Evolutionary conservation across 2,113 vertebrate species (phyloP).

Genomic region (Hippotragus niger): DNA sequence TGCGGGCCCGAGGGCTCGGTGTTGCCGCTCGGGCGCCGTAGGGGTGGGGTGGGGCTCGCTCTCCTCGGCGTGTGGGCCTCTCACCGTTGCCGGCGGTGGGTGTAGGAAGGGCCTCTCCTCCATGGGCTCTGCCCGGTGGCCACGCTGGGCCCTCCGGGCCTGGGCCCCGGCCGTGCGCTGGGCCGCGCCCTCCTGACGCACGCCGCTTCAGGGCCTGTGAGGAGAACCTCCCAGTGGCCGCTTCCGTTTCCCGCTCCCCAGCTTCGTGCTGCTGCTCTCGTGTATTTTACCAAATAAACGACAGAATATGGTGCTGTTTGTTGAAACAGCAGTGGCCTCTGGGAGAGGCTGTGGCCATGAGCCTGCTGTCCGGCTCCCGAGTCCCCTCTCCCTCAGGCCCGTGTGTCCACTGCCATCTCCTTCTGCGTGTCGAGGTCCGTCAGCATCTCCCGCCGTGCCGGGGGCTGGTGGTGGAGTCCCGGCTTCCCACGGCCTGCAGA

Average conservation of each 20-base stretch:
- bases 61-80: neutral
- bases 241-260: neutral
- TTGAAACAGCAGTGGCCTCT: neutral
- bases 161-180: neutral
- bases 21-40: neutral
- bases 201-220: neutral
- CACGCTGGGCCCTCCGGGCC: fast-evolving
- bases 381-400: neutral
- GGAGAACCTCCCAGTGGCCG: neutral
- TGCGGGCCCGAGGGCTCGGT: fast-evolving
- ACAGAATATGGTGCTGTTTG: too few species aligned
- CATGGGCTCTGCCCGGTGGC: neutral
- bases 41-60: neutral
- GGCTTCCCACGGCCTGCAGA: neutral
- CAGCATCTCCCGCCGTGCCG: neutral
- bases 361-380: neutral
- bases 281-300: neutral
- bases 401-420: neutral
- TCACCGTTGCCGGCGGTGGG: fast-evolving
- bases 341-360: neutral
- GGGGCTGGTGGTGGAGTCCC: neutral
- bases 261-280: too few species aligned
- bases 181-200: neutral
- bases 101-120: neutral
- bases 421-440: neutral